These are phyloP conservation scores for Marmota monax DNA, from an alignment of 2,113 vertebrate genomes.

Conservation along the genomic window DNA sequence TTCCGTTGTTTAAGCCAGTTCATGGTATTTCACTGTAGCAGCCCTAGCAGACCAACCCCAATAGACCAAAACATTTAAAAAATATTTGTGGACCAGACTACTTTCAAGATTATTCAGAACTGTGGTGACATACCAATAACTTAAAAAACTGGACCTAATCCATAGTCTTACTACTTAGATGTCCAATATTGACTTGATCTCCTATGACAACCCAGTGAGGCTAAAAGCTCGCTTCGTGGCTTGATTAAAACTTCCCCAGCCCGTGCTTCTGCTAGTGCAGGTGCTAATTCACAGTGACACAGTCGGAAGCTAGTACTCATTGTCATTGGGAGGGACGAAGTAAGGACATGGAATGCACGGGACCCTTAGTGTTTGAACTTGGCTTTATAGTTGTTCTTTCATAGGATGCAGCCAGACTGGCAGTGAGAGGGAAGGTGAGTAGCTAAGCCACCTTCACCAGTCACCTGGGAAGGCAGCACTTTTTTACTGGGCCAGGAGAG, in stretches of 20 bases:
- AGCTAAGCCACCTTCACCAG: not conserved
- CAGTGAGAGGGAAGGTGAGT: not conserved
- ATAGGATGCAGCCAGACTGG: not conserved
- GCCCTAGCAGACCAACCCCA: not conserved
- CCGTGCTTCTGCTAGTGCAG: not conserved
- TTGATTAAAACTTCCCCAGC: not conserved
- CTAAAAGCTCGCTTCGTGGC: no score
- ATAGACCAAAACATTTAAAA: not conserved
- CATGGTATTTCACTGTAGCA: not conserved
- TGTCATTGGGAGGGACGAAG: not conserved
- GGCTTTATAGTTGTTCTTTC: not conserved
- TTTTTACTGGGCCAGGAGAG: not conserved
- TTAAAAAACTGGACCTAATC: not conserved
- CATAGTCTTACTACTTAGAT: not conserved
- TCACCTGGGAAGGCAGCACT: not conserved
- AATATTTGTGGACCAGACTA: not conserved
- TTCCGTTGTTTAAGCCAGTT: not conserved
- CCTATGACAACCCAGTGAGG: not conserved
- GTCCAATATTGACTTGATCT: not conserved
- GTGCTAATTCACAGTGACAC: not conserved
- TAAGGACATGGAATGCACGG: not conserved
- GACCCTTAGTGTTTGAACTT: not conserved
- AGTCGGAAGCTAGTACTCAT: not conserved
- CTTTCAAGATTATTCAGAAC: conserved; percentile 26
- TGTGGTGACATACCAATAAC: not conserved